Percentiles rank a stretch among this genome's conserved stretches.
These are phyloP conservation scores for Ceratosolen solmsi DNA, from an alignment of 1,140 invertebrate genomes.

Conservation along the genomic window DNA sequence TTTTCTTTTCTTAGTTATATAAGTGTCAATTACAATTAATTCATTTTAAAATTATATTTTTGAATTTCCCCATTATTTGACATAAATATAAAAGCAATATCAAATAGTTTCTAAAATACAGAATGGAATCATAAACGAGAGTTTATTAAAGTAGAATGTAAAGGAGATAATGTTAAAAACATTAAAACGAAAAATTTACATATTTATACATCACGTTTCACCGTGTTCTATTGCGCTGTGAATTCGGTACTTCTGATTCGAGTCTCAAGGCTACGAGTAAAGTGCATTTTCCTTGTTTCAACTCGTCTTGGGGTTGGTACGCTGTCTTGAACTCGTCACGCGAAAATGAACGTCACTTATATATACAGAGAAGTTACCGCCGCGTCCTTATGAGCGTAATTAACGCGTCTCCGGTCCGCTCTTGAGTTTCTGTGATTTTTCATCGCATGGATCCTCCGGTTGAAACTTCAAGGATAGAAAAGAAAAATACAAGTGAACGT, in stretches of 20 bases:
- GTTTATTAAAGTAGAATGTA: too few relatives aligned
- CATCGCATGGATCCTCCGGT: neutral
- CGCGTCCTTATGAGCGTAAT: constrained; percentile 40
- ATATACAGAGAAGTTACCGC: neutral
- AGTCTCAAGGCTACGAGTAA: neutral
- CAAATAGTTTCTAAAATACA: neutral
- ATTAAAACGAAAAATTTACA: neutral
- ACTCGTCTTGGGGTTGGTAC: neutral
- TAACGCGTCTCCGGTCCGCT: constrained; percentile 15
- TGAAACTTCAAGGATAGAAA: neutral
- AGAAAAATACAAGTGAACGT: neutral
- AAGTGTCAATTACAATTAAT: too few relatives aligned
- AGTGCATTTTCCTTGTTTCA: constrained; percentile 33
- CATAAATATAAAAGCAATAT: neutral
- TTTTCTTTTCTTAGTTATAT: too few relatives aligned
- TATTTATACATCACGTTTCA: neutral
- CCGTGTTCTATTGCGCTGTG: too few relatives aligned
- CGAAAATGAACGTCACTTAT: constrained; percentile 36
- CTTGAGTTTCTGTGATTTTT: constrained; percentile 22
- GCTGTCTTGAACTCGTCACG: neutral
- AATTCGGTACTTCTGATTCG: neutral
- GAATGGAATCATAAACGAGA: too few relatives aligned
- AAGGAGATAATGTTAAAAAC: neutral
- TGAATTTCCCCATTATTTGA: too few relatives aligned
- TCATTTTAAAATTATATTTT: too few relatives aligned